These are phyloP conservation scores for Lordiphosa collinella DNA, from an alignment of 1,140 invertebrate species.

Conservation along the genomic window DNA sequence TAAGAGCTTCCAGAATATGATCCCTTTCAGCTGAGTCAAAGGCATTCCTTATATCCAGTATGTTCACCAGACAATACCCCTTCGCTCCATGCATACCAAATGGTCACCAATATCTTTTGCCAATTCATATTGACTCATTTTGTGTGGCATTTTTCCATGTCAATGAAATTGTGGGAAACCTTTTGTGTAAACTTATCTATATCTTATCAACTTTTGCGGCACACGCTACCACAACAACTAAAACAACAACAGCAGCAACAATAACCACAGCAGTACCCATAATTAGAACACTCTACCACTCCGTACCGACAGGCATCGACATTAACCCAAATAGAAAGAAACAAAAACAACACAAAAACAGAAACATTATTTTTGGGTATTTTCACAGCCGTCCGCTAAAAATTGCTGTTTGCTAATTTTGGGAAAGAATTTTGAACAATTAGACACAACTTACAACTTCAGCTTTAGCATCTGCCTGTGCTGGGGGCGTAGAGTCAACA, in stretches of 20 bases:
- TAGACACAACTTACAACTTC: constrained; percentile 8
- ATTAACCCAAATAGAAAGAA: constrained; percentile 42
- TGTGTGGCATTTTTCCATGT: too few species aligned
- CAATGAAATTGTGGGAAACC: too few species aligned
- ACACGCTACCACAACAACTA: background rate
- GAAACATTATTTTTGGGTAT: background rate
- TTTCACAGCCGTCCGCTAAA: background rate
- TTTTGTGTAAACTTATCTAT: too few species aligned
- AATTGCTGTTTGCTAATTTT: background rate
- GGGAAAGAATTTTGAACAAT: background rate
- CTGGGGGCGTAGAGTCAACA: background rate
- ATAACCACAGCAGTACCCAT: background rate
- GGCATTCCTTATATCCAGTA: too few species aligned
- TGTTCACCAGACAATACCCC: too few species aligned
- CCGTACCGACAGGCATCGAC: constrained; percentile 7
- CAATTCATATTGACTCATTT: too few species aligned
- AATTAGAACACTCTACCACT: background rate
- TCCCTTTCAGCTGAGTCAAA: too few species aligned
- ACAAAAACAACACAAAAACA: background rate
- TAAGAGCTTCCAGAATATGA: too few species aligned
- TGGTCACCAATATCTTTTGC: too few species aligned
- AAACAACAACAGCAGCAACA: background rate
- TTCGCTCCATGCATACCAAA: too few species aligned
- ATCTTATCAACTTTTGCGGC: too few species aligned
- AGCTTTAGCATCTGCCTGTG: too few species aligned